These are phyloP conservation scores for Lonchura striata DNA, from an alignment of 2,113 vertebrate genomes.

Conservation along the genomic window DNA sequence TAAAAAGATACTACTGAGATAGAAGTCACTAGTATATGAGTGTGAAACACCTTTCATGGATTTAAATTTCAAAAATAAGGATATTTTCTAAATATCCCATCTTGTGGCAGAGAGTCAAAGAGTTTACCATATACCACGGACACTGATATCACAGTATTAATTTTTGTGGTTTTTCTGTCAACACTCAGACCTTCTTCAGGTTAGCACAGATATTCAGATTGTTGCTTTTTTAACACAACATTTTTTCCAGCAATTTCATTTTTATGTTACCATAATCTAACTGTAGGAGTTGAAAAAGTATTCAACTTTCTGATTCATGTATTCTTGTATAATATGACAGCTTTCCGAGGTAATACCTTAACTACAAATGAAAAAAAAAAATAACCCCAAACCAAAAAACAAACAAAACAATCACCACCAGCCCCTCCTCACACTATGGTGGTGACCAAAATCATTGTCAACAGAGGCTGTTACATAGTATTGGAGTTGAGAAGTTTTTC, in stretches of 20 bases:
- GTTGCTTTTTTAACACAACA: background rate
- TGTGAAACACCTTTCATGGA: background rate
- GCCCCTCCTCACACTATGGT: background rate
- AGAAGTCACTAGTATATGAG: background rate
- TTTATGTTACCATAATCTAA: background rate
- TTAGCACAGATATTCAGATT: background rate
- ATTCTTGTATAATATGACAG: background rate
- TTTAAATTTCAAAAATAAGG: background rate
- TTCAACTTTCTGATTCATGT: background rate
- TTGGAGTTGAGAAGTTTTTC: background rate
- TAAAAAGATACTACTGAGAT: background rate
- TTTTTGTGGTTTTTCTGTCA: background rate
- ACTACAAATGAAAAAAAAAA: background rate
- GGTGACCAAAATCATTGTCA: background rate
- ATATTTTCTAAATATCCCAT: background rate
- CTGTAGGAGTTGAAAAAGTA: background rate
- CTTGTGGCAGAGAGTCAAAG: background rate
- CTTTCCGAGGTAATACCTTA: background rate
- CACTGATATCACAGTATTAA: background rate
- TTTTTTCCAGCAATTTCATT: background rate
- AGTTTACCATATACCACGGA: background rate
- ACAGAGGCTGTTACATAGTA: background rate
- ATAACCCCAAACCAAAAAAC: background rate
- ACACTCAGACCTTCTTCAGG: background rate
- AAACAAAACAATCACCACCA: background rate